phyloP scores from a whole-genome alignment of 2,797 vertebrate genomes.

The Crenuchus spilurus region DNA sequence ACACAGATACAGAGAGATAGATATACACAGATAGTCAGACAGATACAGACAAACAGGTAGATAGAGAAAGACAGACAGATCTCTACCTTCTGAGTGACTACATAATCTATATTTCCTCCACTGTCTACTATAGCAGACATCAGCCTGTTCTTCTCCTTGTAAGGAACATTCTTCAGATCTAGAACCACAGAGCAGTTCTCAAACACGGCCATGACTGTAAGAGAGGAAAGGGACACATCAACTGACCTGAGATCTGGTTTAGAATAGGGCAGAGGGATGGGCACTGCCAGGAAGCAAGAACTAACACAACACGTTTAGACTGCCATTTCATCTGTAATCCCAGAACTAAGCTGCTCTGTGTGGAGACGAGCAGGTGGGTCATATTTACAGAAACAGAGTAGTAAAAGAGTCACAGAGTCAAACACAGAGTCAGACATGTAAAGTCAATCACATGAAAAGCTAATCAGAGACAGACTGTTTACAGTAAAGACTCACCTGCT shows the following conservation, averaged over 20 bases:
- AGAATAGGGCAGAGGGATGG: neutral
- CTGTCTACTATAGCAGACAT: conserved; percentile 73
- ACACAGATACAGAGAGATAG: too few species aligned
- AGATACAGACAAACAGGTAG: too few species aligned
- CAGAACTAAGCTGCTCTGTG: too few species aligned
- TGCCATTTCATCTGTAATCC: neutral
- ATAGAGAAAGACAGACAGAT: neutral
- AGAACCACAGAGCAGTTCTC: conserved; percentile 74
- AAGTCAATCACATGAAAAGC: too few species aligned
- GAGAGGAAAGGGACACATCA: neutral
- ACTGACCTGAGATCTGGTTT: too few species aligned
- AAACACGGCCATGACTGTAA: conserved; percentile 74
- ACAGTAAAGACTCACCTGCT: too few species aligned
- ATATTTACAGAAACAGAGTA: too few species aligned
- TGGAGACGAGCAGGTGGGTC: too few species aligned
- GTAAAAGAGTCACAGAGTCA: too few species aligned
- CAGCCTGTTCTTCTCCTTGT: conserved; percentile 77
- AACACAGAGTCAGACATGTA: too few species aligned
- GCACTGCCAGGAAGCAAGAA: neutral
- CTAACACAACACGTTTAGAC: neutral
- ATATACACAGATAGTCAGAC: neutral
- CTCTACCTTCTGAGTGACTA: conserved; percentile 78
- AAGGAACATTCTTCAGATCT: conserved; percentile 75
- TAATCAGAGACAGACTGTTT: too few species aligned
- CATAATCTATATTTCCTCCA: conserved; percentile 74